Evolutionary conservation across 2,797 vertebrate species (phyloP).

Genomic region (Phrynocephalus forsythii): DNA sequence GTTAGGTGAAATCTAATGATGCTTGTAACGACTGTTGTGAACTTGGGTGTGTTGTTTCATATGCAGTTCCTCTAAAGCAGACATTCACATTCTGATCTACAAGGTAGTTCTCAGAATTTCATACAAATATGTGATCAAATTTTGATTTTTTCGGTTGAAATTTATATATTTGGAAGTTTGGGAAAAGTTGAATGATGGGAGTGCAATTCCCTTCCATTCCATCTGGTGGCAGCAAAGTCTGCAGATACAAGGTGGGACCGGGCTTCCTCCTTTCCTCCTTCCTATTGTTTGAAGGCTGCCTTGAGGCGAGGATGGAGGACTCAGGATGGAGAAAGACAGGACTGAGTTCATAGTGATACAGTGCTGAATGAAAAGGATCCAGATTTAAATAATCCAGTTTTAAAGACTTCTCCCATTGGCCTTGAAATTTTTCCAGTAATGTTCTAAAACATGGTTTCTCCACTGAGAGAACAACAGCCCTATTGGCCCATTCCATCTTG

Average conservation of each 20-base stretch:
- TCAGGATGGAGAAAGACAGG: background rate
- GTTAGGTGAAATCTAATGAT: background rate
- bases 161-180: background rate
- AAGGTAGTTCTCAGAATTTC: background rate
- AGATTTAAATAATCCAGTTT: no score
- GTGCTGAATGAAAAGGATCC: no score
- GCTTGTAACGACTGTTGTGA: background rate
- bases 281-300: background rate
- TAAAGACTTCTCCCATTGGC: no score
- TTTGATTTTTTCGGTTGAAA: background rate
- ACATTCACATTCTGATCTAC: background rate
- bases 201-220: background rate
- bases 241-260: background rate
- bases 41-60: background rate
- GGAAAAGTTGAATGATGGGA: background rate
- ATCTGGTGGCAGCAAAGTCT: conserved; percentile 43
- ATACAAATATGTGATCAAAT: background rate
- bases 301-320: background rate
- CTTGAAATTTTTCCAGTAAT: no score
- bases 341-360: no score
- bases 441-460: no score
- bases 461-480: no score
- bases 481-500: no score
- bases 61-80: background rate
- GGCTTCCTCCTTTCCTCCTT: background rate